phyloP scores from a whole-genome alignment of 2,888 invertebrate genomes.

The Drosophila sordidula region DNA sequence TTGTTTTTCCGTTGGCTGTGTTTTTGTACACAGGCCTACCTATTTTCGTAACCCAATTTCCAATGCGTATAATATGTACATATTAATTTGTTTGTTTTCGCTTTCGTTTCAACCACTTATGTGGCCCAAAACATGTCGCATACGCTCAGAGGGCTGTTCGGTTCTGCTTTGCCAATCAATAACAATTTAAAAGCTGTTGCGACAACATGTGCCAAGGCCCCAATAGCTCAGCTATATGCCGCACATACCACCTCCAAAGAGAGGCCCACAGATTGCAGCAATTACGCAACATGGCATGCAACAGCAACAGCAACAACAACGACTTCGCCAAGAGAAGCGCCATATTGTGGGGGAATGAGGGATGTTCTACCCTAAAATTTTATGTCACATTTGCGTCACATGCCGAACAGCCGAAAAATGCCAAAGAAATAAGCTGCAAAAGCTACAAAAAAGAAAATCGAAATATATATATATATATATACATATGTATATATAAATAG shows the following conservation, averaged over 20 bases:
- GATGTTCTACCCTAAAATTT: constrained; percentile 64
- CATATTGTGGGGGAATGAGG: constrained; percentile 64
- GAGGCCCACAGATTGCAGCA: constrained; percentile 73
- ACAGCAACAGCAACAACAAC: constrained; percentile 33
- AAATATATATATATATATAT: constrained; percentile 21
- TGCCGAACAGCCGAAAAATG: constrained; percentile 74
- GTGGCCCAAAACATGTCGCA: constrained; percentile 49
- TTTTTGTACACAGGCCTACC: constrained; percentile 6
- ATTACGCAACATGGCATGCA: constrained; percentile 76
- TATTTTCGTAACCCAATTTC: constrained; percentile 61
- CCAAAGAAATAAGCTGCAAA: constrained; percentile 77
- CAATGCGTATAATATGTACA: constrained; percentile 41
- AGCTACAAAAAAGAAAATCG: constrained; percentile 42
- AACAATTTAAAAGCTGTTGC: constrained; percentile 80
- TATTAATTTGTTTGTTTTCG: constrained; percentile 75
- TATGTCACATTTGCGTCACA: constrained; percentile 76
- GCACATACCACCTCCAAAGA: constrained; percentile 41
- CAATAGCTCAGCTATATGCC: constrained; percentile 38
- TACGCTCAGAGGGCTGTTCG: constrained; percentile 22
- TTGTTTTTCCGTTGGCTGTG: background rate
- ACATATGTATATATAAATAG: constrained; percentile 57
- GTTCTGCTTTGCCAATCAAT: constrained; percentile 65
- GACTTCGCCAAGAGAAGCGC: constrained; percentile 59
- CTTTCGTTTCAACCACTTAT: constrained; percentile 45
- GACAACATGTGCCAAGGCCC: constrained; percentile 70